Base-by-base conservation (phyloP, 2,113 vertebrate genomes). In the Equus quagga region DNA sequence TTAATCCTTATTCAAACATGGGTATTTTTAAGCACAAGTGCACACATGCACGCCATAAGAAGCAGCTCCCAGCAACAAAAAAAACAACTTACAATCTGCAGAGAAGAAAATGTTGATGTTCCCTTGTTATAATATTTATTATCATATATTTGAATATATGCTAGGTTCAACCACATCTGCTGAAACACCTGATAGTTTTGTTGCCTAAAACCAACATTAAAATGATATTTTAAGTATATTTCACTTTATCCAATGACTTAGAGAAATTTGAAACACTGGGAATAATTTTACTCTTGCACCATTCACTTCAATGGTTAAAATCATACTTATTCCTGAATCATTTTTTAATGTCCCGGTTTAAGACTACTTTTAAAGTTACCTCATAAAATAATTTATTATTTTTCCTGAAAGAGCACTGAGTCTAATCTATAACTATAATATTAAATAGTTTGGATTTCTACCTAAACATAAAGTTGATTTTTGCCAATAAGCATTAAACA, bases 371-470 rank as follows among this genome's bases (percentile, higher is more conserved):
- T 80, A 90, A 92, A 69, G 54, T 56, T 85, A 93, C 8, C 46
- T 86, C 41, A 4, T 75, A 97, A 95, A 96, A 87, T 75, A 92
- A 83, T 83, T 79, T 79, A 62, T 83, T 93, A 14, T 81, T 93
- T 78, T 87, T 88, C 51, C 79, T 84, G 44, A 93, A 96, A 67
- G 56, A 70, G 19, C 23, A 83, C 64, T 76, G 12, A 58, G 26
- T 92, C 69, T 7, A 89, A 73, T 56, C 46, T 97, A 56, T 56
- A 84, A 46, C 19, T 51, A 54, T 9, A 92, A 91, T 46, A 88
- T 36, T 49, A 96, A 56, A 84, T 41, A n/a, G 17, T 91, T 93
- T n/a, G 33, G 31, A 83, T 69, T 75, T 91, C 49, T 83, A 94
- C 26, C 70, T 79, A 90, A 64, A 92, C 69, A 65, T 19, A 36